A percentile compares a stretch with the other conserved stretches of the same genome.
These are phyloP conservation scores for Sigmodon hispidus DNA, from an alignment of 2,113 vertebrate species.

Conservation along the genomic window DNA sequence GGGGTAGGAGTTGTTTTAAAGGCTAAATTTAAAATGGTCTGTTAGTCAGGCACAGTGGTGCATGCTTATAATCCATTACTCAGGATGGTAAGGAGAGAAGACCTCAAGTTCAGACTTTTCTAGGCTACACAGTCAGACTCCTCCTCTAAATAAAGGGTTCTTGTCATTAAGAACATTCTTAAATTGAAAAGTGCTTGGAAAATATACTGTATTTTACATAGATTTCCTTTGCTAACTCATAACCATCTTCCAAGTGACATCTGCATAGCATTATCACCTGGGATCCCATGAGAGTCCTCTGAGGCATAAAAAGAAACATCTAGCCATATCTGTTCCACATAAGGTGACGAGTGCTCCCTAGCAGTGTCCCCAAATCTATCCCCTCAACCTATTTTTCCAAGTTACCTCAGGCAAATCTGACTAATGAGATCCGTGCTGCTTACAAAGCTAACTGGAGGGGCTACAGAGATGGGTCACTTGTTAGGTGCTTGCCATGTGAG, in stretches of 20 bases:
- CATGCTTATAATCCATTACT: not conserved
- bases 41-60: not conserved
- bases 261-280: not conserved
- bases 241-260: not conserved
- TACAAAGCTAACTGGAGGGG: not conserved
- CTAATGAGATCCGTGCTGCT: not conserved
- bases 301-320: not conserved
- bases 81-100: not conserved
- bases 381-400: not conserved
- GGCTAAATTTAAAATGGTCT: not conserved
- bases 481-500: not conserved
- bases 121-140: not conserved
- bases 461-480: not conserved
- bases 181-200: slow-evolving; percentile 17
- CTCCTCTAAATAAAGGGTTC: no score
- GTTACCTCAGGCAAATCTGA: not conserved
- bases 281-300: not conserved
- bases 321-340: not conserved
- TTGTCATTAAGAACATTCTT: slow-evolving; percentile 5
- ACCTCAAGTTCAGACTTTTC: not conserved
- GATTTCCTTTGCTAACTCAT: not conserved
- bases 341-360: not conserved
- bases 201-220: not conserved
- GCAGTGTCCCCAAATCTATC: not conserved
- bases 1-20: not conserved